A percentile compares a stretch with the other conserved stretches of the same genome.
Conservation (phyloP, 2,888 invertebrate genomes). For the Phragmatobia fuliginosa region DNA sequence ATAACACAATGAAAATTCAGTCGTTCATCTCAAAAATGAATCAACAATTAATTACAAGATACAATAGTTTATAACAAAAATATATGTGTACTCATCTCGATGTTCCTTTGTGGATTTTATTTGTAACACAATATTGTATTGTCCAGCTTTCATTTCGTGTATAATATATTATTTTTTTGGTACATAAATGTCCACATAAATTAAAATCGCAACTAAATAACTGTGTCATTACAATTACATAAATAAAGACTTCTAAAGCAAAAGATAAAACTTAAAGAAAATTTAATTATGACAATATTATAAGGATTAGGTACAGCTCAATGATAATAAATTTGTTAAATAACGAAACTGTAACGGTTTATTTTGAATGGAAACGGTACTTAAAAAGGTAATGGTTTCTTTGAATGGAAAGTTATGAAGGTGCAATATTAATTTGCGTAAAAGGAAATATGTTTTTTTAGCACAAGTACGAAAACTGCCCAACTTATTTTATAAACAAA, state of each 20-base stretch:
- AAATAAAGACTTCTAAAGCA: constrained; percentile 8
- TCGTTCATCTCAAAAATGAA: constrained; percentile 75
- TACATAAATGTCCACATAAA: constrained; percentile 77
- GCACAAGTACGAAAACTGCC: constrained; percentile 16
- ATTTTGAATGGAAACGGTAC: neutral
- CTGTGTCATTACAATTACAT: constrained; percentile 59
- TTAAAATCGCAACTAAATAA: constrained; percentile 70
- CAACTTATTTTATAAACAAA: constrained; percentile 26
- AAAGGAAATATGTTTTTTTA: constrained; percentile 16
- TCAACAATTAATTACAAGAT: constrained; percentile 78
- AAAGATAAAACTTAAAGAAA: neutral
- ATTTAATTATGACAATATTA: neutral
- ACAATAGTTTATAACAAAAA: constrained; percentile 79
- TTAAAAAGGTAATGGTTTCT: no score
- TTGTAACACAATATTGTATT: constrained; percentile 64
- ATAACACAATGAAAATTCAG: constrained; percentile 75
- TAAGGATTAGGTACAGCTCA: neutral
- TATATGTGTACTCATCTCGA: constrained; percentile 72
- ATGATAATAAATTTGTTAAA: no score
- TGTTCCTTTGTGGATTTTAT: constrained; percentile 49
- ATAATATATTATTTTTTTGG: constrained; percentile 74
- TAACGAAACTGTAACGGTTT: no score
- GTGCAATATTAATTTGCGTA: constrained; percentile 14
- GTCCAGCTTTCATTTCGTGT: constrained; percentile 61
- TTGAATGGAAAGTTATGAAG: neutral